A percentile compares a stretch with the other conserved stretches of the same genome.
phyloP scores from a whole-genome alignment of 2,888 invertebrate genomes.

The Drosophila robusta region DNA sequence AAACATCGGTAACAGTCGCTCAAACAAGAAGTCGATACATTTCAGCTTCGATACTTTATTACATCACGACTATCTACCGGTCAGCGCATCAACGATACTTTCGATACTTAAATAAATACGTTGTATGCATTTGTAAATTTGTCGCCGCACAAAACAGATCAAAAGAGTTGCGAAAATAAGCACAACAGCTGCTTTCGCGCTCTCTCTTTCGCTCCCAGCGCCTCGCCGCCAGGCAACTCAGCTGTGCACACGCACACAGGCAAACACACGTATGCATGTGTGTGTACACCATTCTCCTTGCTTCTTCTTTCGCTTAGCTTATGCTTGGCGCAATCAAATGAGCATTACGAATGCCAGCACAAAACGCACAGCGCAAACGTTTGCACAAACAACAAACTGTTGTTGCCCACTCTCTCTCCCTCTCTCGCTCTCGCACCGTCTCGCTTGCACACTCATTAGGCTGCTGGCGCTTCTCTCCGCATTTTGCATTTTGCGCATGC shows the following conservation, averaged over 20 bases:
- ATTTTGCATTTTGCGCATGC: slow-evolving; percentile 60
- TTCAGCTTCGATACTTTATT: no score
- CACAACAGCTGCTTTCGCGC: slow-evolving; percentile 12
- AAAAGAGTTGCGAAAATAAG: slow-evolving; percentile 1
- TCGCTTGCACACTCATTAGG: slow-evolving; percentile 21
- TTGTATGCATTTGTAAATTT: not conserved
- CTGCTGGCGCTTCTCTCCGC: slow-evolving; percentile 1
- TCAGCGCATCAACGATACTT: no score
- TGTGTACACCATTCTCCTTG: slow-evolving; percentile 1
- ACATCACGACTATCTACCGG: no score
- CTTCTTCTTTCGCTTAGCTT: slow-evolving; percentile 3
- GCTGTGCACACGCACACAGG: not conserved
- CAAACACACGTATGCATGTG: not conserved
- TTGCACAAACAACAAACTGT: slow-evolving; percentile 42
- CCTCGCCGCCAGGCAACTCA: not conserved
- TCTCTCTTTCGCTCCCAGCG: slow-evolving; percentile 1
- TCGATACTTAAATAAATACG: not conserved
- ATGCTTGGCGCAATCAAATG: slow-evolving; percentile 31
- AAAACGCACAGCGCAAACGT: slow-evolving; percentile 35
- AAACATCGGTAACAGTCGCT: no score
- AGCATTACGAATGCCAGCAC: slow-evolving; percentile 24
- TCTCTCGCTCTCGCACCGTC: not conserved
- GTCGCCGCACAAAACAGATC: not conserved
- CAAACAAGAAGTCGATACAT: no score
- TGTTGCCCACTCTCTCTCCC: not conserved